Base-by-base conservation (phyloP, 2,113 vertebrate species). In the Symphodus melops region DNA sequence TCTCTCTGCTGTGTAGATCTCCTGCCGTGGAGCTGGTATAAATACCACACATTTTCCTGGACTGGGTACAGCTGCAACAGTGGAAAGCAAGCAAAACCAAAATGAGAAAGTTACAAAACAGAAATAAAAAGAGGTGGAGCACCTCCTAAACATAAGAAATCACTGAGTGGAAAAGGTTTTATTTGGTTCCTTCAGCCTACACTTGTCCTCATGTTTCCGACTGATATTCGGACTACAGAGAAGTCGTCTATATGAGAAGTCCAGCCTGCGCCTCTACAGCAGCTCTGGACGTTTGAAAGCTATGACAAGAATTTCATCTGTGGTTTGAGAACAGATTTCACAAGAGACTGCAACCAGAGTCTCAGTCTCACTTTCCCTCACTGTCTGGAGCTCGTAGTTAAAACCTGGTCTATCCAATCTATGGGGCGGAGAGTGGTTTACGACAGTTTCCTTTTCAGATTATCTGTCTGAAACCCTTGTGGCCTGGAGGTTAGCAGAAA, bases 391-490 rank as follows among this genome's bases (percentile, higher is more conserved):
- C 67, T 62, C 5, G 0, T 49, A 37, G 76, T 85, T 81, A 67
- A 79, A 83, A 46, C 37, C 62, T 28, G 23, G 33, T 72, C 20
- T 25, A 60, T 83, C 68, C 74, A 77, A 55, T 85, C 59, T 48
- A 44, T 71, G 72, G 57, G 58, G 64, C 12, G 62, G 87, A 72
- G 63, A 66, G 75, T 5, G 83, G 76, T 90, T 88, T 89, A 92
- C 60, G 14, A 81, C 82, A 78, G 89, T 81, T 93, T 92, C 87
- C 91, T 85, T 86, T 91, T 77, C 57, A 92, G 88, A 93, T 91
- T 84, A 92, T 89, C 76, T 70, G 88, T 93, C 90, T 90, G 87
- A 85, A 87, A 89, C 81, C 86, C 87, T 80, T 70, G 76, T 84
- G 84, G 84, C 82, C 87, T 68, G 68, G 70, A 89, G 83, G 69